Evolutionary conservation across 1,140 invertebrate genomes (phyloP).

Genomic region (Trichonephila inaurata): DNA sequence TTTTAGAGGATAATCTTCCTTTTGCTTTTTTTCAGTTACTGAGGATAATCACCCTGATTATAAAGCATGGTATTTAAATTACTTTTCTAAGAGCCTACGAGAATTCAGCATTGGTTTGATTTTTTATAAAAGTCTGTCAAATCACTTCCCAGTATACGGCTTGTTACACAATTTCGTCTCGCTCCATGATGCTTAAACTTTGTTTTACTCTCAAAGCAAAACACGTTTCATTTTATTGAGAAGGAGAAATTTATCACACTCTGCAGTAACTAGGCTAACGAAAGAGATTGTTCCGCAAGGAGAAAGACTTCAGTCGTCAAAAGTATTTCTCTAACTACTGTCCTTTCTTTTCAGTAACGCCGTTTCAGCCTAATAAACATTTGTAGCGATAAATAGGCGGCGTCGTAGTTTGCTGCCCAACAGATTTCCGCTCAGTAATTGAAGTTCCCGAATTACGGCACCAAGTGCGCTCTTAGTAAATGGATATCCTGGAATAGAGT

Average conservation of each 20-base stretch:
- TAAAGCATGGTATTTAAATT: too few species aligned
- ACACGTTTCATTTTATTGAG: background rate
- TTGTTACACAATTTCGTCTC: background rate
- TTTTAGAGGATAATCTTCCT: too few species aligned
- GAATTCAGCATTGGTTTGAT: too few species aligned
- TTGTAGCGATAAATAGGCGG: slow-evolving; percentile 66
- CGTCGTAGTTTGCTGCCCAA: slow-evolving; percentile 62
- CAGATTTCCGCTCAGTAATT: slow-evolving; percentile 72
- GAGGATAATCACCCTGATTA: too few species aligned
- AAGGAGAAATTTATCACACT: slow-evolving; percentile 7
- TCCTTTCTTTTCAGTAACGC: slow-evolving; percentile 48
- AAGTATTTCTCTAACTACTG: slow-evolving; percentile 56
- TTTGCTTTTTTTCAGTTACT: too few species aligned
- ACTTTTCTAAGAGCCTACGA: too few species aligned
- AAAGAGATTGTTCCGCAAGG: slow-evolving; percentile 48
- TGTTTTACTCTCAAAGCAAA: background rate
- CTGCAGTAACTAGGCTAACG: background rate
- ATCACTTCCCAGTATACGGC: background rate
- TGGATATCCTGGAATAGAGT: slow-evolving; percentile 60
- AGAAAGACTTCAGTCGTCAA: background rate
- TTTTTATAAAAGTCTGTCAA: background rate
- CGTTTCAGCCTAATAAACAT: slow-evolving; percentile 70
- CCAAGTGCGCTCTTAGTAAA: slow-evolving; percentile 67
- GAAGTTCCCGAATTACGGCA: slow-evolving; percentile 74
- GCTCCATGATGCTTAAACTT: background rate